These are phyloP conservation scores for Drosophila triauraria DNA, from an alignment of 1,140 invertebrate species.

Conservation along the genomic window DNA sequence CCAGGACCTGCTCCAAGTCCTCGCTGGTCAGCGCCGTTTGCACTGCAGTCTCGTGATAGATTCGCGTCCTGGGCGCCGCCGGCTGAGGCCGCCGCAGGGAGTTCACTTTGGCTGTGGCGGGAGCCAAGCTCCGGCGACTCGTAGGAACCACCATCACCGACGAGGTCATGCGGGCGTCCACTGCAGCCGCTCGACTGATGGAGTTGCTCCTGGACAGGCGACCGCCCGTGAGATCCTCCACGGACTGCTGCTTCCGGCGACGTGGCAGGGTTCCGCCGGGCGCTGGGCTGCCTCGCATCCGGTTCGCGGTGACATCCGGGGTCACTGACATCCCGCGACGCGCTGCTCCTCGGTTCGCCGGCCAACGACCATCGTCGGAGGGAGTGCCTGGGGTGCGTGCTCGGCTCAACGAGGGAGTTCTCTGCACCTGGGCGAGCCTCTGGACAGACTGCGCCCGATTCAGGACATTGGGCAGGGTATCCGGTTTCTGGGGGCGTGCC, in stretches of 20 bases:
- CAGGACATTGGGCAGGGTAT: slow-evolving; percentile 78
- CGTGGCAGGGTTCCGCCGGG: slow-evolving; percentile 89
- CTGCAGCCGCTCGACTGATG: slow-evolving; percentile 73
- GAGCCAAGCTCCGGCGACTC: slow-evolving; percentile 55
- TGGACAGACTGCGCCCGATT: slow-evolving; percentile 85
- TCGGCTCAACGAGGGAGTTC: slow-evolving; percentile 87
- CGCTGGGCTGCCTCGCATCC: slow-evolving; percentile 79
- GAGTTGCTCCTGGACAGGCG: slow-evolving; percentile 84
- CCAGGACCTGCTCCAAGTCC: slow-evolving; percentile 90
- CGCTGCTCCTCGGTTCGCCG: slow-evolving; percentile 79
- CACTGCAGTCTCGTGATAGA: slow-evolving; percentile 91
- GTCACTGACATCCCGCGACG: slow-evolving; percentile 59
- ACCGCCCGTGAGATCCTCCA: slow-evolving; percentile 85
- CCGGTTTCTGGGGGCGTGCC: slow-evolving; percentile 86
- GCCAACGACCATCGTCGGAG: slow-evolving; percentile 90
- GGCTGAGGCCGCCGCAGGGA: slow-evolving; percentile 68
- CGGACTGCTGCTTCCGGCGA: slow-evolving; percentile 87
- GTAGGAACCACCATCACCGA: slow-evolving; percentile 79
- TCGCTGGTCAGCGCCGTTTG: slow-evolving; percentile 90
- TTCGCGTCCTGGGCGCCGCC: slow-evolving; percentile 86
- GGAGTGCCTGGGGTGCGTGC: slow-evolving; percentile 88
- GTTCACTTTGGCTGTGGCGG: slow-evolving; percentile 75
- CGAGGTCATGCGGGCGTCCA: slow-evolving; percentile 83
- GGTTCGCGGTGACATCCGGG: slow-evolving; percentile 75
- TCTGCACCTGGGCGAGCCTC: slow-evolving; percentile 86